phyloP scores from a whole-genome alignment of 2,797 vertebrate species.

The Dermochelys coriacea region DNA sequence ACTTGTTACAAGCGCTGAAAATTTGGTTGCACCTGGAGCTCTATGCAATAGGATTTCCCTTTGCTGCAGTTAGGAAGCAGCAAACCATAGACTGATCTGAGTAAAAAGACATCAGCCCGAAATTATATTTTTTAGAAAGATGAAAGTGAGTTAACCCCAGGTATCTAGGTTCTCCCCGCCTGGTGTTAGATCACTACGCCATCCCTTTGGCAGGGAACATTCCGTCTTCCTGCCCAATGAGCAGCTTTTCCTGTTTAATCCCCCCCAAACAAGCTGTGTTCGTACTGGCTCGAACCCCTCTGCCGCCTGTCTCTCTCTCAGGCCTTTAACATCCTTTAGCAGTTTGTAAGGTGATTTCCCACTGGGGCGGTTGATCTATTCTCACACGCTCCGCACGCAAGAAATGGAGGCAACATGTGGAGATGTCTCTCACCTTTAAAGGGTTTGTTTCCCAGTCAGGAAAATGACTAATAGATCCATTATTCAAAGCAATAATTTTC shows the following conservation, averaged over 20 bases:
- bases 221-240: neutral
- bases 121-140: neutral
- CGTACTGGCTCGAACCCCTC: neutral
- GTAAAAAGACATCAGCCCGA: neutral
- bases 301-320: rapidly evolving
- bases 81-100: rapidly evolving
- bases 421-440: rapidly evolving
- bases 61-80: rapidly evolving
- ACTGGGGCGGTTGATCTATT: rapidly evolving
- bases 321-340: rapidly evolving
- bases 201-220: rapidly evolving
- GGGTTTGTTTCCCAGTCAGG: rapidly evolving
- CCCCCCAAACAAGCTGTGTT: neutral
- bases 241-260: neutral
- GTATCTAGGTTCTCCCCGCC: neutral
- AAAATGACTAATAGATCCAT: neutral
- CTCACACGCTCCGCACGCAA: rapidly evolving
- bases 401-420: neutral
- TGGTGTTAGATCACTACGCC: neutral
- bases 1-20: neutral
- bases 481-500: neutral
- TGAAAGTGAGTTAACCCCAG: neutral
- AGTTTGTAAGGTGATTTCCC: neutral
- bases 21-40: neutral
- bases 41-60: rapidly evolving